Evolutionary conservation across 2,113 vertebrate genomes (phyloP).

Genomic region (Crypturellus undulatus): DNA sequence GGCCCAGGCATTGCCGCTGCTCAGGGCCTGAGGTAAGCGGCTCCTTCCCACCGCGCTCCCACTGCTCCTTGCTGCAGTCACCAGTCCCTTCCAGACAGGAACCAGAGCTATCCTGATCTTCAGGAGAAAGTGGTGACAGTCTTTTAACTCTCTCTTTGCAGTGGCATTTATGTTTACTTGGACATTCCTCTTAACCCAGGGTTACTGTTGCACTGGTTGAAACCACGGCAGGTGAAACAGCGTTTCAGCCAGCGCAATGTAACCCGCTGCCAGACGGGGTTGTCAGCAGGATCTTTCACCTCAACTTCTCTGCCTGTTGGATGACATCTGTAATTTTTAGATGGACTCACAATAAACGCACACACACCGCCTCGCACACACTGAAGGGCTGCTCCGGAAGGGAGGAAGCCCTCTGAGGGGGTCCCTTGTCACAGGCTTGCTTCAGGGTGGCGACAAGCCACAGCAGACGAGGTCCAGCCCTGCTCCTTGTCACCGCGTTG

Average conservation of each 20-base stretch:
- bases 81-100: too few species aligned
- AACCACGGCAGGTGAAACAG: background rate
- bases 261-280: rapidly evolving
- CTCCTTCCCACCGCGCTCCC: too few species aligned
- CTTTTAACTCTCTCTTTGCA: background rate
- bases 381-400: background rate
- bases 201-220: background rate
- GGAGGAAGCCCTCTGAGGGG: constrained; percentile 47
- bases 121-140: background rate
- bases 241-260: background rate
- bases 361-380: constrained; percentile 3
- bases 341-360: background rate
- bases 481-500: background rate
- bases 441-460: constrained; percentile 13
- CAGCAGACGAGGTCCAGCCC: constrained; percentile 34
- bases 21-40: too few species aligned
- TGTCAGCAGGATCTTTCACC: background rate
- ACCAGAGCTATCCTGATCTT: background rate
- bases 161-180: background rate
- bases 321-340: background rate
- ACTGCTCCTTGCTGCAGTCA: too few species aligned
- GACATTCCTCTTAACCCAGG: background rate
- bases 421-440: constrained; percentile 29
- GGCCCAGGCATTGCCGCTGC: too few species aligned
- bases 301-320: background rate